Base-by-base conservation (phyloP, 2,797 vertebrate genomes). In the Ataeniobius toweri region DNA sequence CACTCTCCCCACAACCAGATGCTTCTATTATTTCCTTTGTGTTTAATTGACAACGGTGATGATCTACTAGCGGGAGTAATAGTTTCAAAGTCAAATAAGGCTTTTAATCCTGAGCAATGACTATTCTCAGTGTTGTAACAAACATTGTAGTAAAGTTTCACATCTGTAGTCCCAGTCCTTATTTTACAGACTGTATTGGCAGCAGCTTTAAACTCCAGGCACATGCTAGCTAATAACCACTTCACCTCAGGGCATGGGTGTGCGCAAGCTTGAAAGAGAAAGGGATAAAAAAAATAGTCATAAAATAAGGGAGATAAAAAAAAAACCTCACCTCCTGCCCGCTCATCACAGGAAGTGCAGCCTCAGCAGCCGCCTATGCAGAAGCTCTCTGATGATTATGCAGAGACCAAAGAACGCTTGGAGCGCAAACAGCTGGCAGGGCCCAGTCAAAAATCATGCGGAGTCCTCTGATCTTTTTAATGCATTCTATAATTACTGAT, bases 401-500 rank as follows among this genome's bases (percentile, higher is more conserved):
- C 88, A 83, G 81, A 89, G 77, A 88, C 83, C 85, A 89, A 90
- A 92, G 88, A 85, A 55, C 9, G 80, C 82, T 89, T 39, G 18
- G 67, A 83, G 90, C 80, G 56, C 89, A 83, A 90, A 93, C 92
- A 93, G 88, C 91, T 92, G 93, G 86, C 83, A 79, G 22, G 22
- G 81, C 83, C 89, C 91, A 85, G 83, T 63, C 31, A 61, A 80
- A 83, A 86, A 91, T 89, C 90, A 79, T 2, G 48, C 59, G 48
- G 75, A 80, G 80, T 77, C 86, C 81, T 94, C 89, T 92, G 91
- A 94, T 92, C 85, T 87, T 85, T 80, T 79, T 90, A 90, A 93
- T 93, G 78, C 88, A 91, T 90, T 89, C 86, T 1, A 76, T 90
- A 92, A 92, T 93, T 93, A 91, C 88, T 78, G 74, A 89, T 89